Evolutionary conservation across 1,140 invertebrate genomes (phyloP).

Genomic region (Zaprionus camerounensis): DNA sequence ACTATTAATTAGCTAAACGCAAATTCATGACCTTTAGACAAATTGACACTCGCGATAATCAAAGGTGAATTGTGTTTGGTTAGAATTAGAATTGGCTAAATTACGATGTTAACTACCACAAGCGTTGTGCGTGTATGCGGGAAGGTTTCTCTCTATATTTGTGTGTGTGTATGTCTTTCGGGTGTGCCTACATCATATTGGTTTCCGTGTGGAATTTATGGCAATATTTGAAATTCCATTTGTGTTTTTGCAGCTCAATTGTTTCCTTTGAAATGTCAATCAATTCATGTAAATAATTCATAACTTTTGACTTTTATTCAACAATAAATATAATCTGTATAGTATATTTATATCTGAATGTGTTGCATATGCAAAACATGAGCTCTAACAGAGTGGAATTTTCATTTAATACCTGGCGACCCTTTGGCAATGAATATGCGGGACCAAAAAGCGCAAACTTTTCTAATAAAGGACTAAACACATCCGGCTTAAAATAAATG

Average conservation of each 20-base stretch:
- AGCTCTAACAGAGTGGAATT: constrained; percentile 6
- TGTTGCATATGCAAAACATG: constrained; percentile 1
- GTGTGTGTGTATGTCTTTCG: neutral
- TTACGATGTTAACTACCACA: constrained; percentile 35
- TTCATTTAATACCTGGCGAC: neutral
- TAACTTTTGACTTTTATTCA: constrained; percentile 7
- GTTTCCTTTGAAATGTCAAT: constrained; percentile 15
- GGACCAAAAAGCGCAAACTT: constrained; percentile 44
- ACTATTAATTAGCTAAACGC: constrained; percentile 77
- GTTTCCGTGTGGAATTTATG: constrained; percentile 19
- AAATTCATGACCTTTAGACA: constrained; percentile 65
- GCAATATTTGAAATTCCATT: constrained; percentile 17
- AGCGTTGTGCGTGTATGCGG: neutral
- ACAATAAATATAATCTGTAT: neutral
- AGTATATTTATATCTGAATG: neutral
- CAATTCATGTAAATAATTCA: constrained; percentile 16
- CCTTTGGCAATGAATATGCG: neutral
- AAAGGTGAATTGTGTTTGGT: constrained; percentile 60
- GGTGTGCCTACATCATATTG: neutral
- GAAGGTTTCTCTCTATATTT: neutral
- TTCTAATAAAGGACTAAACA: constrained; percentile 60
- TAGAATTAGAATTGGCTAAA: constrained; percentile 23
- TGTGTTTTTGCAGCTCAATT: constrained; percentile 12
- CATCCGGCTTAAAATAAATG: constrained; percentile 17
- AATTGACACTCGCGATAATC: constrained; percentile 80